Percentiles rank a stretch among this genome's conserved stretches.
Evolutionary conservation across 2,797 vertebrate species (phyloP).

Genomic region (Acrossocheilus wenchowensis): DNA sequence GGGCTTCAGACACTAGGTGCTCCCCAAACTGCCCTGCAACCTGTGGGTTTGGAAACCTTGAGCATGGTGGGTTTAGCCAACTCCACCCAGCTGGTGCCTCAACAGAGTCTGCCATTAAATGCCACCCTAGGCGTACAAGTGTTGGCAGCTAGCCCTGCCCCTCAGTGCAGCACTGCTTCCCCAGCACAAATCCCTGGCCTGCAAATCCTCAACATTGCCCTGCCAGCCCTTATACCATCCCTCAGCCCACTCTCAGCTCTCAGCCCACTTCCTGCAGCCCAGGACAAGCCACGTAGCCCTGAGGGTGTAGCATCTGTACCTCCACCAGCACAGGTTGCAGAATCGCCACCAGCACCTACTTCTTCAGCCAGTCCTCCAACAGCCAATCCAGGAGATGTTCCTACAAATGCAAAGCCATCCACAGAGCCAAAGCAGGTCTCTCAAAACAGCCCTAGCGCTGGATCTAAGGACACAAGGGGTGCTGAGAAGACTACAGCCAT

Average conservation of each 20-base stretch:
- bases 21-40: conserved; percentile 77
- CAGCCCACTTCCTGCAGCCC: conserved; percentile 67
- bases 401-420: conserved; percentile 50
- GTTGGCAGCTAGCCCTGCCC: conserved; percentile 79
- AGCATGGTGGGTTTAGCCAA: conserved; percentile 89
- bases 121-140: conserved; percentile 91
- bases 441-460: conserved; percentile 21
- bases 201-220: conserved; percentile 93
- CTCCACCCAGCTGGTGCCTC: conserved; percentile 79
- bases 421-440: conserved; percentile 31
- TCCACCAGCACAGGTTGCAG: conserved; percentile 52
- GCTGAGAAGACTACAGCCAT: conserved; percentile 52
- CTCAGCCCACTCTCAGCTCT: conserved; percentile 77
- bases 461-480: conserved; percentile 53
- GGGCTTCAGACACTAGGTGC: conserved; percentile 80
- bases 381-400: conserved; percentile 55
- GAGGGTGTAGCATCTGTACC: conserved; percentile 59
- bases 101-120: conserved; percentile 88
- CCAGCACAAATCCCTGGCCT: conserved; percentile 86
- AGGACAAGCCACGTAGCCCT: conserved; percentile 67
- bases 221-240: conserved; percentile 90
- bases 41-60: conserved; percentile 86
- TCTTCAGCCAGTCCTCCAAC: conserved; percentile 46
- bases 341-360: conserved; percentile 42
- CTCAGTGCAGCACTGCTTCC: conserved; percentile 79